A percentile compares a stretch with the other conserved stretches of the same genome.
phyloP scores from a whole-genome alignment of 1,140 invertebrate species.

The Zaprionus lachaisei region DNA sequence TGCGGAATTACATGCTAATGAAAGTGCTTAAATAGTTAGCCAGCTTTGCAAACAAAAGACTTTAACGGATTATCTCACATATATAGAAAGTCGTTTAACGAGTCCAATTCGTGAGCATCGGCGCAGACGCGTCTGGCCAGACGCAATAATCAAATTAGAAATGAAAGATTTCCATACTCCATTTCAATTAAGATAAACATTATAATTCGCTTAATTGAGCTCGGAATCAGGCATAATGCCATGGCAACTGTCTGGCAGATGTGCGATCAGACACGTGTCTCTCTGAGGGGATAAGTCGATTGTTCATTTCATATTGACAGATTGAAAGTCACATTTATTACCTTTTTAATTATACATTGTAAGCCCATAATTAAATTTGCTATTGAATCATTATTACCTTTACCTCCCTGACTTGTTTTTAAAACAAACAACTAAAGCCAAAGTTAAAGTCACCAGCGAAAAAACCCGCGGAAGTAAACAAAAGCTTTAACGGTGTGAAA shows the following conservation, averaged over 20 bases:
- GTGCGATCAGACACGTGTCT: constrained; percentile 8
- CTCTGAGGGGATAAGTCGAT: background rate
- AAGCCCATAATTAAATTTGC: constrained; percentile 42
- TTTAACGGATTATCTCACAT: background rate
- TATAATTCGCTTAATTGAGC: constrained; percentile 44
- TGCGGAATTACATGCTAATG: constrained; percentile 24
- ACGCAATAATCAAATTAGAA: constrained; percentile 46
- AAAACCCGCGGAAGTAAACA: constrained; percentile 67
- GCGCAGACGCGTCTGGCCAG: constrained; percentile 26
- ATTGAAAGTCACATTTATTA: background rate
- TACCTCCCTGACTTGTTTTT: background rate
- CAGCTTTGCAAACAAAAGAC: background rate
- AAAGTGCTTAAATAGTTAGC: constrained; percentile 10
- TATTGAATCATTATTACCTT: constrained; percentile 39
- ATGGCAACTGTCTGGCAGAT: constrained; percentile 26
- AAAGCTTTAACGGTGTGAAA: constrained; percentile 66
- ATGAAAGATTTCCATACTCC: constrained; percentile 50
- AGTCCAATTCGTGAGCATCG: background rate
- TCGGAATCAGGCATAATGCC: background rate
- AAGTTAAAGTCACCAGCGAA: constrained; percentile 6
- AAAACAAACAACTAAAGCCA: constrained; percentile 16
- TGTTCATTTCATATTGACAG: background rate
- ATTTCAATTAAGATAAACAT: constrained; percentile 47
- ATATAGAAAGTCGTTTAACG: constrained; percentile 1
- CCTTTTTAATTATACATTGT: constrained; percentile 17